Base-by-base conservation (phyloP, 2,888 invertebrate genomes). In the Lasioglossum vierecki region DNA sequence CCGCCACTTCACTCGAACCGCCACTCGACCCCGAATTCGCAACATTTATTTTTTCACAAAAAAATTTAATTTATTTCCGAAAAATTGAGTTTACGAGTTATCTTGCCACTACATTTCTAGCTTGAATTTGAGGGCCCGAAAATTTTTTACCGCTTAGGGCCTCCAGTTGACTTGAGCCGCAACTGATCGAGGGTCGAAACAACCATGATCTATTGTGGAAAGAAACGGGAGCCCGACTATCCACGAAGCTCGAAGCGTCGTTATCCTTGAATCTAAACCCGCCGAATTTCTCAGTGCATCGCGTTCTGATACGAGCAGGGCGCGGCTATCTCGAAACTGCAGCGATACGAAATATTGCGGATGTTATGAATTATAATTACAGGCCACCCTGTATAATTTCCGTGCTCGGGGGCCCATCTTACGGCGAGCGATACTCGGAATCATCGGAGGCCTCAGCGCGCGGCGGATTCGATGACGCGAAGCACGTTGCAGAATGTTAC, bases 311-410 rank as follows among this genome's bases (percentile, higher is more conserved):
- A 60, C 60, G 26, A 26, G 53, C 49, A 18, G 49, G 49, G 49
- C 49, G 8, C 53, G 15, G 63, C 15, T 63, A 63, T 63, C 30
- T 63, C 15, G 63, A 30, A 30, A 63, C 63, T 26, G 63, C 30
- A 6, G 63, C 63, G 30, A 63, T 63, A 30, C 63, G 63, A 30
- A 63, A 63, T 63, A 63, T 63, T 63, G 63, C 63, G 63, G 63
- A 63, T 26, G 26, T 63, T 63, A 63, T 63, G 63, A 63, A 63
- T 63, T 63, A 63, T 63, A 63, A 63, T 63, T 63, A 63, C 30
- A 63, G 63, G 63, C 63, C 63, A 63, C 63, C 63, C 15, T 63
- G 63, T 63, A 15, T 63, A 63, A 63, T 63, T 80, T 80, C 66
- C 30, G 76, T 68, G 41, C 13, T 26, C 18, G 41, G 49, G 49